Evolutionary conservation across 2,888 invertebrate species (phyloP).

Genomic region (Melieria picta): DNA sequence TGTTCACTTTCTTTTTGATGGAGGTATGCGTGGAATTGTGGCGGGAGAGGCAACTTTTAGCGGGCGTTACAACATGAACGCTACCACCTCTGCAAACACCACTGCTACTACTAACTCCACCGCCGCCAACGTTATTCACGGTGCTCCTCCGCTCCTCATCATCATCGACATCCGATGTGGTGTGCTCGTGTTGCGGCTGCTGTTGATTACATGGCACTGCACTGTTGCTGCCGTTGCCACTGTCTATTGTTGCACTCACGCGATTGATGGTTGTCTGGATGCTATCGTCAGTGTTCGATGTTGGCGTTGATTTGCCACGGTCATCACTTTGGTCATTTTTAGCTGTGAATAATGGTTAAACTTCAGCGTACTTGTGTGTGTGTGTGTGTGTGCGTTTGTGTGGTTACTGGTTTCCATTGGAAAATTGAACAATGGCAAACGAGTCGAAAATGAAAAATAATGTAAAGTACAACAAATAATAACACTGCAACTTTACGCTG

Average conservation of each 20-base stretch:
- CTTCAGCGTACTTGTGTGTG: too few relatives aligned
- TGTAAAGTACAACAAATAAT: too few relatives aligned
- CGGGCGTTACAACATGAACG: constrained; percentile 39
- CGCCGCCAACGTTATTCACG: background rate
- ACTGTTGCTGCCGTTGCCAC: background rate
- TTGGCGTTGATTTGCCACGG: constrained; percentile 11
- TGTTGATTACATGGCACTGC: background rate
- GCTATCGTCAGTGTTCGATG: constrained; percentile 15
- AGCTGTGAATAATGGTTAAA: constrained; percentile 20
- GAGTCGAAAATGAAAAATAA: too few relatives aligned
- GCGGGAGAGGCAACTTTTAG: constrained; percentile 63
- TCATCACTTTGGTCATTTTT: constrained; percentile 17
- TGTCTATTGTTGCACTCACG: constrained; percentile 25
- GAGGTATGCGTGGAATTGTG: constrained; percentile 63
- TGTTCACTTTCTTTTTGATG: constrained; percentile 65
- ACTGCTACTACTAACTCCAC: background rate
- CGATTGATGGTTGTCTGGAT: constrained; percentile 26
- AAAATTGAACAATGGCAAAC: too few relatives aligned
- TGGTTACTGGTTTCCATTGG: too few relatives aligned
- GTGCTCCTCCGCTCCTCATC: background rate
- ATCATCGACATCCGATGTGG: constrained; percentile 1
- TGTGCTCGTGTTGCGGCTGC: background rate
- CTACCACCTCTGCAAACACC: background rate
- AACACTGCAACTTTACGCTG: too few relatives aligned
- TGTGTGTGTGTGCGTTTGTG: too few relatives aligned